A percentile compares a stretch with the other conserved stretches of the same genome.
Conservation (phyloP, 53 echinoderm and acorn worm species). For the Astropecten irregularis region DNA sequence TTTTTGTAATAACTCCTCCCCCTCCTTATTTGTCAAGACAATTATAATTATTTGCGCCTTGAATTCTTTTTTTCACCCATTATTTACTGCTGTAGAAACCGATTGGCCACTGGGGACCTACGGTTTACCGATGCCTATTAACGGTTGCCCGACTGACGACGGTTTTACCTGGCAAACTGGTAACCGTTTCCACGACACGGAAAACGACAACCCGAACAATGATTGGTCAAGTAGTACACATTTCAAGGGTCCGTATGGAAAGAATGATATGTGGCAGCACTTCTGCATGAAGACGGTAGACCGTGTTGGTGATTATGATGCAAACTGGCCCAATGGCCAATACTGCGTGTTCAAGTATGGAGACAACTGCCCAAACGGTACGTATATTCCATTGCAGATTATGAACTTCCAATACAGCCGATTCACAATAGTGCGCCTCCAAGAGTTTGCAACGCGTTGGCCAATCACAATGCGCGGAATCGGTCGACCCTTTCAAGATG, state of each 20-base stretch:
- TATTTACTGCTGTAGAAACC: too few species aligned
- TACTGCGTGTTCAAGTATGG: conserved; percentile 70
- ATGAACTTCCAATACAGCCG: too few species aligned
- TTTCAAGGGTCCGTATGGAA: conserved; percentile 11
- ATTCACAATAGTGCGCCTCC: too few species aligned
- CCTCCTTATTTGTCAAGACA: too few species aligned
- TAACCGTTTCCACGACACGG: conserved; percentile 67
- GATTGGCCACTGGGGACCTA: conserved; percentile 59
- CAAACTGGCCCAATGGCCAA: conserved; percentile 60
- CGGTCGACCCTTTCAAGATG: too few species aligned
- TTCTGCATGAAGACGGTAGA: conserved; percentile 72
- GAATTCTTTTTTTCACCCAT: too few species aligned
- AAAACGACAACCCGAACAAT: conserved; percentile 34
- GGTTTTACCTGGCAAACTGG: conserved; percentile 54
- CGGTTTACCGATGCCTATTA: conserved; percentile 43
- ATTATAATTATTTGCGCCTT: too few species aligned
- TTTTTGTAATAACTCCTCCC: too few species aligned
- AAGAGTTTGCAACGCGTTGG: too few species aligned
- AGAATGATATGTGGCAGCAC: conserved; percentile 26
- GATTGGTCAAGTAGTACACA: conserved; percentile 36
- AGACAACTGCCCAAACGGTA: conserved; percentile 55
- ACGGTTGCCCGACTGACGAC: conserved; percentile 37
- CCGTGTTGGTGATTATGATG: neutral
- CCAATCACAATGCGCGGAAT: too few species aligned
- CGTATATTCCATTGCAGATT: too few species aligned